Base-by-base conservation (phyloP, 2,888 invertebrate species). In the Macaria liturata region DNA sequence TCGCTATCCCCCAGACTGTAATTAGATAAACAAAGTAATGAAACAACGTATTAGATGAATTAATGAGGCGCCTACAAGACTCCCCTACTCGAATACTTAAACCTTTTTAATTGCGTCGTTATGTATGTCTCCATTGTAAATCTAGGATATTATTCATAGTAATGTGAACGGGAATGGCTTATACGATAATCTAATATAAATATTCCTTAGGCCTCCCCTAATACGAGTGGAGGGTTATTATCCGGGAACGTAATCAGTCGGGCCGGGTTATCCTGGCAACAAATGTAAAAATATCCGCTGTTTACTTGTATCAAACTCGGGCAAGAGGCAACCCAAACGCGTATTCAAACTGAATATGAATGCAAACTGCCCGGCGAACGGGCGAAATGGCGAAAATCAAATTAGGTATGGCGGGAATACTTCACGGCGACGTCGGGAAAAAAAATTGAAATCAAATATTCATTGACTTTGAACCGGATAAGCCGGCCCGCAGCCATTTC, bases 401-500 rank as follows among this genome's bases (percentile, higher is more conserved):
- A 91, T 91, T 91, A 91, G 91, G 91, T 91, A 91, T 88, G 83
- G 91, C 88, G 89, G 85, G 88, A 91, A 91, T 91, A 90, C 91
- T 91, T 91, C 91, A 91, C 91, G 88, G 90, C 81, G 86, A 88
- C 88, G 90, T 82, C 82, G 88, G 83, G 80, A 58, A 63, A 86
- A 20, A 90, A 91, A 91, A 91, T 91, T 91, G 91, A 91, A 91
- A 91, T 91, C 91, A 91, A 91, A 91, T 91, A 91, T 91, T 91
- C 91, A 91, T 91, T 88, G 91, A 90, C 88, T 91, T 83, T 89
- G 84, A 88, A 91, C 90, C 88, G 91, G 91, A 91, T 91, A 91
- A 91, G 90, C 89, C 88, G 88, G 87, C 83, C 90, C 88, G 78
- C 85, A 84, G 88, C 86, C 85, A 88, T 91, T 91, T 88, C 91